Evolutionary conservation across 2,888 invertebrate genomes (phyloP), one percentile per base, ranked within the genome.

Genomic region (Aspidiotus rigidus): DNA sequence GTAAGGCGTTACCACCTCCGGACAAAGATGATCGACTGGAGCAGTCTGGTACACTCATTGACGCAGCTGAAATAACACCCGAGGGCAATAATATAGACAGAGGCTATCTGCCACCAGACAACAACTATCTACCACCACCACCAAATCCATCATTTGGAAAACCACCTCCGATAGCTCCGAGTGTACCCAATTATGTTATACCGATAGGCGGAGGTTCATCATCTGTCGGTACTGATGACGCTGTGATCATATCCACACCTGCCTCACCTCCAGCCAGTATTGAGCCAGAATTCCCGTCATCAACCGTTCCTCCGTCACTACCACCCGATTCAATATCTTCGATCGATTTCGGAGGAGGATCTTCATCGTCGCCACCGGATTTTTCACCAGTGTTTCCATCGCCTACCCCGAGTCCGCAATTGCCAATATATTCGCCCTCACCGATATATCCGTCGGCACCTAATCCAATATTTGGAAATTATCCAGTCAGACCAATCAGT

Each of bases 1-100:
- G 69, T 8, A 70, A 64, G 41, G 49, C 61, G 2, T 39, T 71
- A 10, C 71, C 69, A 49, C 72, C 71, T 1, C 11, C 60, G 2
- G n/a, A 53, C 7, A 10, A 39, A 60, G 70, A 70, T 54, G 69
- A 49, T 15, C 41, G 69, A 49, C 49, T 49, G n/a, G 49, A 49
- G 49, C 11, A 16, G 10, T 59, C 39, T 59, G 59, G 59, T 10
- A 44, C 62, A 17, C 64, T 17, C 9, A 64, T 64, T 28, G 64
- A 64, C 54, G 41, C 64, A 11, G 56, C 17, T n/a, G 64, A 57
- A 41, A 28, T 49, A 62, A 56, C 55, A 17, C 41, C 56, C 9
- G 56, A 64, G 9, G 57, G 56, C 39, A 41, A 41, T 17, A 64
- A 57, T 42, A 41, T 54, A 9, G 44, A 41, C 11, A 17, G 55